These are phyloP conservation scores for Tokudaia muenninki DNA, from an alignment of 2,797 vertebrate species.

Conservation along the genomic window DNA sequence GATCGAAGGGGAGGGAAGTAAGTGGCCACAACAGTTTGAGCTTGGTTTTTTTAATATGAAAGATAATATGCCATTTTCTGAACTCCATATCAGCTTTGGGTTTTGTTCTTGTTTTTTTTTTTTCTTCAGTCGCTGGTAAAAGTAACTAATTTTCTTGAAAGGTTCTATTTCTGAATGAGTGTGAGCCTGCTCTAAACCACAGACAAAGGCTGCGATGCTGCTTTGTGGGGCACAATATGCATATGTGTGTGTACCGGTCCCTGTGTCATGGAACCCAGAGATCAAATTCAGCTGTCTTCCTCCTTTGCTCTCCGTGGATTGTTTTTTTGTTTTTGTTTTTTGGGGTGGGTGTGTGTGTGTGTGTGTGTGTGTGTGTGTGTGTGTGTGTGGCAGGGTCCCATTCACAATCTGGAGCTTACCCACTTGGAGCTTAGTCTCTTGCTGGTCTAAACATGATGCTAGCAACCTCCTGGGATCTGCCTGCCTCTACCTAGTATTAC, in stretches of 20 bases:
- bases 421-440: no score
- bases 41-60: neutral
- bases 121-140: conserved; percentile 17
- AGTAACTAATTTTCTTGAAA: conserved; percentile 3
- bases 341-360: rapidly evolving
- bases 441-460: neutral
- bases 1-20: neutral
- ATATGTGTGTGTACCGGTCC: neutral
- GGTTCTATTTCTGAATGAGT: neutral
- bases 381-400: neutral
- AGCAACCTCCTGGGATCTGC: neutral
- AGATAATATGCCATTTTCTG: conserved; percentile 11
- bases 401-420: neutral
- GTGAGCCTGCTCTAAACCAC: neutral
- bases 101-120: neutral
- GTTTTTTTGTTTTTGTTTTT: no score
- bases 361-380: no score
- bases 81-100: neutral
- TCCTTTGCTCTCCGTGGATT: neutral
- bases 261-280: neutral
- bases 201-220: neutral
- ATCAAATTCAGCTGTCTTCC: neutral
- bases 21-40: neutral
- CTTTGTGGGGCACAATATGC: neutral
- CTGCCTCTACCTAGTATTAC: neutral